These are phyloP conservation scores for Prolemur simus DNA, from an alignment of 2,113 vertebrate species.

Conservation along the genomic window DNA sequence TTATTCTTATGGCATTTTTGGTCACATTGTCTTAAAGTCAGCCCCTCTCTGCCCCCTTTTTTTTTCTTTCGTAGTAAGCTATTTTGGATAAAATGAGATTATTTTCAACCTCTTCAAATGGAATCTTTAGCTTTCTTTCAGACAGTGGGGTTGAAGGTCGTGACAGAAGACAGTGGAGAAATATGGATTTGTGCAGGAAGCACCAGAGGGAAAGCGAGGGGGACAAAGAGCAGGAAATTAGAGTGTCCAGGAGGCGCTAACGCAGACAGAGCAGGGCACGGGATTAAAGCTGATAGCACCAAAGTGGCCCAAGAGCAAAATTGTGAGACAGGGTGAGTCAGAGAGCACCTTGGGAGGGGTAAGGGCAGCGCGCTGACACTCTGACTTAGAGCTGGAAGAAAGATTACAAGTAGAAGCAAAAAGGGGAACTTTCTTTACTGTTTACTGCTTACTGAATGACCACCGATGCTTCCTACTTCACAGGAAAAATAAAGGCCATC, in stretches of 20 bases:
- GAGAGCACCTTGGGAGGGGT: neutral
- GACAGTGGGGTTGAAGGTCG: slow-evolving; percentile 57
- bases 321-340: neutral
- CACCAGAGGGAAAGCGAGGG: neutral
- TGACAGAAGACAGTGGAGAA: slow-evolving; percentile 39
- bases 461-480: neutral
- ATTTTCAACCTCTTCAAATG: slow-evolving; percentile 36
- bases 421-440: neutral
- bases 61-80: neutral
- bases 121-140: slow-evolving; percentile 47
- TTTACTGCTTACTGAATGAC: neutral
- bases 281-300: neutral
- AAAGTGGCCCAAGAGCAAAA: neutral
- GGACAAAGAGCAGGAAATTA: slow-evolving; percentile 44
- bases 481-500: neutral
- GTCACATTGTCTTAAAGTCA: neutral
- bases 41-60: neutral
- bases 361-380: neutral
- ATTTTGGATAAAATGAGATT: slow-evolving; percentile 53
- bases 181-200: slow-evolving; percentile 47
- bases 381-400: neutral
- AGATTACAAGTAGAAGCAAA: neutral
- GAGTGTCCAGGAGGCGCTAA: neutral
- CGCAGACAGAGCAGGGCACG: neutral
- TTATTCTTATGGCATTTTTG: neutral